phyloP scores from a whole-genome alignment of 2,888 invertebrate genomes.

The Stenurella melanura region DNA sequence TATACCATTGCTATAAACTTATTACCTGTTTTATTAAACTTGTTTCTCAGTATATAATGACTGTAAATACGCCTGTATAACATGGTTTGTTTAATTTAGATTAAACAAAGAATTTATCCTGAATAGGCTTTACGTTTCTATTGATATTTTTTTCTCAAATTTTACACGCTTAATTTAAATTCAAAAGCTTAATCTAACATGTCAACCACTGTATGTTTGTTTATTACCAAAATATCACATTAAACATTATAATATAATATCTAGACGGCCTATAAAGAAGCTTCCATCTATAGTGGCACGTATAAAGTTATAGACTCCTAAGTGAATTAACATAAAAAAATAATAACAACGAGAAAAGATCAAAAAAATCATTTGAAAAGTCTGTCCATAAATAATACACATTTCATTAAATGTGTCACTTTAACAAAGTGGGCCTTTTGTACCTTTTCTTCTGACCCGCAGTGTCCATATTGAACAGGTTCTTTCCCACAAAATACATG shows the following conservation, averaged over 20 bases:
- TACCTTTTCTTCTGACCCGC: conserved; percentile 58
- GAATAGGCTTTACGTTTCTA: neutral
- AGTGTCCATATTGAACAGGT: conserved; percentile 47
- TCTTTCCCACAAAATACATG: conserved; percentile 53
- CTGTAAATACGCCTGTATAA: too few species aligned
- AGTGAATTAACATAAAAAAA: conserved; percentile 63
- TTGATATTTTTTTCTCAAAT: neutral
- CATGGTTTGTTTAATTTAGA: neutral
- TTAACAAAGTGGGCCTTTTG: conserved; percentile 68
- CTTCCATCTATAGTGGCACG: conserved; percentile 55
- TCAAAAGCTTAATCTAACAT: conserved; percentile 22
- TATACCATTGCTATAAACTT: too few species aligned
- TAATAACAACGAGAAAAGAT: conserved; percentile 57
- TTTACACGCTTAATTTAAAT: conserved; percentile 32
- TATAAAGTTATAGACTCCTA: conserved; percentile 57
- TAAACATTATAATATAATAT: conserved; percentile 36
- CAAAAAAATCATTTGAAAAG: conserved; percentile 50
- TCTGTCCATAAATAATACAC: conserved; percentile 67
- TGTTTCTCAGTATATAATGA: too few species aligned
- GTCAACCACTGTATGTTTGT: conserved; percentile 40
- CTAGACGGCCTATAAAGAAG: conserved; percentile 44
- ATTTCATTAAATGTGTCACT: conserved; percentile 69
- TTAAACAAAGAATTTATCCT: neutral
- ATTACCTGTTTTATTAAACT: too few species aligned
- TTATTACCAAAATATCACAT: conserved; percentile 26